phyloP scores from a whole-genome alignment of 1,140 invertebrate genomes.

The Metopolophium dirhodum region DNA sequence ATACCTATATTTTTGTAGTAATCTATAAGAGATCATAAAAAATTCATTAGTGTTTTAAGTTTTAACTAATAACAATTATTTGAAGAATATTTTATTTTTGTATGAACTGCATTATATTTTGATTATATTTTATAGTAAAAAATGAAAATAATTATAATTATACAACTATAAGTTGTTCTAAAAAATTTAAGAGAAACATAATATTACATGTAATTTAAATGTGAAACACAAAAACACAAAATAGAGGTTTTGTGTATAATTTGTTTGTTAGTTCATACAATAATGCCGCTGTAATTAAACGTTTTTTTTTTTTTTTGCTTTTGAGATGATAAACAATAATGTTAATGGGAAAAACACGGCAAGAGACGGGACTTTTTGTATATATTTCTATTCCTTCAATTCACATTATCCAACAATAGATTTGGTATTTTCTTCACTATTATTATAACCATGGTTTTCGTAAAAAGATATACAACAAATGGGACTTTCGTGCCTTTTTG shows the following conservation, averaged over 20 bases:
- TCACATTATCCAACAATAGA: slow-evolving; percentile 27
- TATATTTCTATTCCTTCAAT: slow-evolving; percentile 1
- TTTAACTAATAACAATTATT: background rate
- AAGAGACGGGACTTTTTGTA: background rate
- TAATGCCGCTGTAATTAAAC: slow-evolving; percentile 6
- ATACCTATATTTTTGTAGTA: background rate
- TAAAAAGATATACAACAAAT: background rate
- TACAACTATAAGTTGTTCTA: background rate
- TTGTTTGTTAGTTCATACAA: background rate
- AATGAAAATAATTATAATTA: background rate
- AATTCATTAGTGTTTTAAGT: background rate
- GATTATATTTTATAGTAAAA: background rate
- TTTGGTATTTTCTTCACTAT: slow-evolving; percentile 11
- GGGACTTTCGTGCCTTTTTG: background rate
- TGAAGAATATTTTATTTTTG: background rate
- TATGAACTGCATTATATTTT: background rate
- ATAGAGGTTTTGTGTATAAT: background rate
- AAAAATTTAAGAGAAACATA: background rate
- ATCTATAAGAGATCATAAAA: background rate
- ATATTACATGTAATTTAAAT: background rate
- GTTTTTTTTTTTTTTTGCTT: background rate
- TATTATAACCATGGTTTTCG: background rate
- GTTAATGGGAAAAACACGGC: background rate
- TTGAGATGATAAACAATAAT: slow-evolving; percentile 16
- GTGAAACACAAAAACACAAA: background rate